These are phyloP conservation scores for Anas bahamensis DNA, from an alignment of 2,797 vertebrate species.

Conservation along the genomic window DNA sequence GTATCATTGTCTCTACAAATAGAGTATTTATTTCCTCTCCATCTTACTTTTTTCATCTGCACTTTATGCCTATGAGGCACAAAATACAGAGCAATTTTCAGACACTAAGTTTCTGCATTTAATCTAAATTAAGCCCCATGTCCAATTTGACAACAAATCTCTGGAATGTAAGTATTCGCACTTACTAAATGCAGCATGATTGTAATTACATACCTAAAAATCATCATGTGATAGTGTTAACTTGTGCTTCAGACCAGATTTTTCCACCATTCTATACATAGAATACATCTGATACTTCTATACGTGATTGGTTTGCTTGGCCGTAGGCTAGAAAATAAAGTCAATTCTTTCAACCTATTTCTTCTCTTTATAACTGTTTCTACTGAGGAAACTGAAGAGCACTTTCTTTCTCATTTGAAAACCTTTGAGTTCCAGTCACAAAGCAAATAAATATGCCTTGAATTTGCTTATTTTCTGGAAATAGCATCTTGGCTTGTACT, in stretches of 20 bases:
- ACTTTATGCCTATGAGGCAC: neutral
- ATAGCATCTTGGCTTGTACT: neutral
- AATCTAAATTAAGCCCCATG: constrained; percentile 2
- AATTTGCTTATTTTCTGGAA: neutral
- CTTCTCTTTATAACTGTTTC: neutral
- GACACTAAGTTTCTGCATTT: neutral
- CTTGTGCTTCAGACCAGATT: neutral
- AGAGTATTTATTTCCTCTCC: neutral
- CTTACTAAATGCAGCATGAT: neutral
- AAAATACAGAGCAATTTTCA: neutral
- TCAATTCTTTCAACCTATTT: neutral
- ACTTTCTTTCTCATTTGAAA: neutral
- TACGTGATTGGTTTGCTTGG: neutral
- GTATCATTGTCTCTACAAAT: neutral
- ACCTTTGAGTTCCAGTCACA: neutral
- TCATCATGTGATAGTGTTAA: neutral
- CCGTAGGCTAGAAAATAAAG: neutral
- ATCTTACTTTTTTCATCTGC: neutral
- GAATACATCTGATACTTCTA: neutral
- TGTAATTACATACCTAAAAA: constrained; percentile 30
- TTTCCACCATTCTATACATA: neutral
- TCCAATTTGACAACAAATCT: constrained; percentile 14
- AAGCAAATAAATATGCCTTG: neutral
- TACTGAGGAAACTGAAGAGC: neutral
- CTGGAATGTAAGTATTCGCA: neutral